Evolutionary conservation across 2,888 invertebrate genomes (phyloP), one percentile per base, ranked within the genome.

Genomic region (Oxytorus armatus): DNA sequence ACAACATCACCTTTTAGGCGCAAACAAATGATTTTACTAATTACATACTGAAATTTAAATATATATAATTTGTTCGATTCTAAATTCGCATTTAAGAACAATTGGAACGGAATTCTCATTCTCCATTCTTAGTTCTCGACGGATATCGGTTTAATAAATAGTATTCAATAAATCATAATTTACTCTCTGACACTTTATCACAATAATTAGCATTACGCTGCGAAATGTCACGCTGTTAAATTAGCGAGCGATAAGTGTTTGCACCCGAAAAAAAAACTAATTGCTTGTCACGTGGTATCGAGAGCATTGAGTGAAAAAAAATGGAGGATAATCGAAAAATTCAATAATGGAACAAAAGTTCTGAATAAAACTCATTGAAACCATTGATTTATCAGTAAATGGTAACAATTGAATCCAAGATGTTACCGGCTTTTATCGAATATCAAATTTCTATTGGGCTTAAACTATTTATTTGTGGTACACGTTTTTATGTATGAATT

Each of bases 261-360:
- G n/a, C n/a, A n/a, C n/a, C n/a, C n/a, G n/a, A n/a, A n/a, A n/a
- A n/a, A n/a, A n/a, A n/a, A n/a, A n/a, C n/a, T n/a, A n/a, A n/a
- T n/a, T n/a, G n/a, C n/a, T n/a, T n/a, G n/a, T n/a, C n/a, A n/a
- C n/a, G n/a, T n/a, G n/a, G n/a, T n/a, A n/a, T n/a, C n/a, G n/a
- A n/a, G n/a, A n/a, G n/a, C n/a, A n/a, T n/a, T n/a, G n/a, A n/a
- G n/a, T n/a, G n/a, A n/a, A n/a, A n/a, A n/a, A n/a, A n/a, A n/a
- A n/a, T n/a, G n/a, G n/a, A n/a, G n/a, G n/a, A n/a, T n/a, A 51
- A 61, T 49, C 51, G 29, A 49, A 63, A 63, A 18, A 63, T 3
- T 10, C 1, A 36, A 36, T 10, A 36, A 36, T 36, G 10, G 36
- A 36, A 36, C 36, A 23, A 36, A 68, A 16, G 53, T 29, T 14